Conservation (phyloP, 1,140 invertebrate genomes). For the Drosophila yakuba region DNA sequence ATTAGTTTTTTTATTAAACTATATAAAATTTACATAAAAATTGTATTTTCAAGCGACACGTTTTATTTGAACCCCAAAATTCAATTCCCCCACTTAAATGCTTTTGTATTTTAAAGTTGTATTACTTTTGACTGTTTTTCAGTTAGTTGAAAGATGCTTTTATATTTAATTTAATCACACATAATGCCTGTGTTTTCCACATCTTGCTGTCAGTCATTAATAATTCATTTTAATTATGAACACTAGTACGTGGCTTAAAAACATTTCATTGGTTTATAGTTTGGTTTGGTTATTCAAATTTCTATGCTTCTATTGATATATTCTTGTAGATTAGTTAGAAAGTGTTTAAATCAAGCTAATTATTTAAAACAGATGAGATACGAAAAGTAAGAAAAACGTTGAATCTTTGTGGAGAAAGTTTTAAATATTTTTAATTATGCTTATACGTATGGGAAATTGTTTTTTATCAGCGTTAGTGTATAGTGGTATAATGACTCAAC, state of each 20-base stretch:
- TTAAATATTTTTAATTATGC: too few species aligned
- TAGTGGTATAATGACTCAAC: too few species aligned
- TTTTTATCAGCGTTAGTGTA: too few species aligned
- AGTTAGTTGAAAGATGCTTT: not conserved
- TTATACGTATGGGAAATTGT: too few species aligned
- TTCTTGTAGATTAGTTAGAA: too few species aligned
- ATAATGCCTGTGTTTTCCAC: not conserved
- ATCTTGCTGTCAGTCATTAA: not conserved
- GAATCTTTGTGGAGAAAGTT: too few species aligned
- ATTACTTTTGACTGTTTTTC: not conserved
- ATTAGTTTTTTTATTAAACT: not conserved
- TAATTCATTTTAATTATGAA: not conserved
- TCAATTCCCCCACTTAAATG: not conserved
- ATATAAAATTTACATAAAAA: not conserved
- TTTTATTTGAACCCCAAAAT: not conserved
- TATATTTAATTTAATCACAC: too few species aligned
- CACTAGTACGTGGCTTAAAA: not conserved
- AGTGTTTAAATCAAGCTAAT: not conserved
- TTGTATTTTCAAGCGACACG: not conserved
- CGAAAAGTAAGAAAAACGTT: too few species aligned
- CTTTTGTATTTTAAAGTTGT: not conserved
- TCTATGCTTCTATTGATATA: not conserved
- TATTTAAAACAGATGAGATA: not conserved
- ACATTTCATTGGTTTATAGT: not conserved
- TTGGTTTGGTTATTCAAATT: not conserved